phyloP scores from a whole-genome alignment of 2,888 invertebrate species.

The Arenicola marina region DNA sequence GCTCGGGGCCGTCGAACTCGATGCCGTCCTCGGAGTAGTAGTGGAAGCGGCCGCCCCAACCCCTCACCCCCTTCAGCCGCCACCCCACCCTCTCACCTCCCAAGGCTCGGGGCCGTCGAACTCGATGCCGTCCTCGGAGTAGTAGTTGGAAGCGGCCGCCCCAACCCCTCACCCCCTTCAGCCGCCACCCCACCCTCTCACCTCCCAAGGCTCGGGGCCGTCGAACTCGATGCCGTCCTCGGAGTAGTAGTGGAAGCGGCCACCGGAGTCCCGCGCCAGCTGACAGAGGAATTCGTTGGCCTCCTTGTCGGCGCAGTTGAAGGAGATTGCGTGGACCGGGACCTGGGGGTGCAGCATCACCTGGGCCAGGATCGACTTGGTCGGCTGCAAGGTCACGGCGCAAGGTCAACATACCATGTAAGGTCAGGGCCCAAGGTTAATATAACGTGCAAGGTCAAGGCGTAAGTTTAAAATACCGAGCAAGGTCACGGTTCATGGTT shows the following conservation, averaged over 20 bases:
- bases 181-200: no score
- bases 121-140: no score
- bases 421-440: no score
- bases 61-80: no score
- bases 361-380: slow-evolving; percentile 59
- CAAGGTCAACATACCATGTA: no score
- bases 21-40: slow-evolving; percentile 55
- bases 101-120: no score
- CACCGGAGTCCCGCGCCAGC: slow-evolving; percentile 56
- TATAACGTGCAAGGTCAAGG: no score
- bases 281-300: slow-evolving; percentile 58
- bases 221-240: slow-evolving; percentile 51
- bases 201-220: slow-evolving; percentile 58
- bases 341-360: slow-evolving; percentile 56
- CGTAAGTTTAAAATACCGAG: no score
- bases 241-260: slow-evolving; percentile 59
- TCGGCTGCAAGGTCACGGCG: slow-evolving; percentile 53
- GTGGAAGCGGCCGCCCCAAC: slow-evolving; percentile 60
- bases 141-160: no score
- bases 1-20: slow-evolving; percentile 52
- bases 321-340: slow-evolving; percentile 61
- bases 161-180: no score
- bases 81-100: no score
- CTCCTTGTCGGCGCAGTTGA: slow-evolving; percentile 60
- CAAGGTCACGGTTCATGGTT: no score